Evolutionary conservation across 2,888 invertebrate genomes (phyloP).

Genomic region (Dione juno): DNA sequence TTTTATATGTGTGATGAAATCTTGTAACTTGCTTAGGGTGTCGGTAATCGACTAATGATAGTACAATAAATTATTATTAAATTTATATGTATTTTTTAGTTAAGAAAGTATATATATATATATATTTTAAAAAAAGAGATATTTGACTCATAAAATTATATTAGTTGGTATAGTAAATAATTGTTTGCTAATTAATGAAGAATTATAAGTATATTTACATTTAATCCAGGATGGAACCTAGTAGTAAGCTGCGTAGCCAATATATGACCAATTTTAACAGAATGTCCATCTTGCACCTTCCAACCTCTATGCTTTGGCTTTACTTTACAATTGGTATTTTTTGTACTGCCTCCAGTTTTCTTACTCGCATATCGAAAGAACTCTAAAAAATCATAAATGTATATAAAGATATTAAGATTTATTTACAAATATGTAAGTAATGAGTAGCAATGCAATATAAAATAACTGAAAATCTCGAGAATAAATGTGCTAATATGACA

Average conservation of each 20-base stretch:
- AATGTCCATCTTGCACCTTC: conserved; percentile 88
- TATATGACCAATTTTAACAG: conserved; percentile 86
- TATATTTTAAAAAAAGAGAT: too few species aligned
- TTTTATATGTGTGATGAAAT: too few species aligned
- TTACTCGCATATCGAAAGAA: conserved; percentile 87
- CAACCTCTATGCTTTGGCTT: conserved; percentile 91
- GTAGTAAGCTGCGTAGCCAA: conserved; percentile 87
- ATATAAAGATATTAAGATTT: background rate
- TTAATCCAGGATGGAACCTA: conserved; percentile 87
- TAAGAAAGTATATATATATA: too few species aligned
- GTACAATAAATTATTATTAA: too few species aligned
- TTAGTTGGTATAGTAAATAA: too few species aligned
- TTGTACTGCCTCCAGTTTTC: conserved; percentile 88
- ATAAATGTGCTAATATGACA: background rate
- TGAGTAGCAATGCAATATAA: background rate
- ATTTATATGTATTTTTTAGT: too few species aligned
- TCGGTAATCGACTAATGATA: too few species aligned
- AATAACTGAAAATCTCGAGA: background rate
- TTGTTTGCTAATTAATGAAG: background rate
- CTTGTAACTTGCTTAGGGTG: too few species aligned
- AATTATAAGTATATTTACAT: conserved; percentile 39
- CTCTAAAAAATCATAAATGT: conserved; percentile 55
- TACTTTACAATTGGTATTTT: conserved; percentile 86
- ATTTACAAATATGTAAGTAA: background rate
- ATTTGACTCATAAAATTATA: too few species aligned